A percentile compares a stretch with the other conserved stretches of the same genome.
Conservation (phyloP, 2,888 invertebrate genomes). For the Scaptomyza tumidula region DNA sequence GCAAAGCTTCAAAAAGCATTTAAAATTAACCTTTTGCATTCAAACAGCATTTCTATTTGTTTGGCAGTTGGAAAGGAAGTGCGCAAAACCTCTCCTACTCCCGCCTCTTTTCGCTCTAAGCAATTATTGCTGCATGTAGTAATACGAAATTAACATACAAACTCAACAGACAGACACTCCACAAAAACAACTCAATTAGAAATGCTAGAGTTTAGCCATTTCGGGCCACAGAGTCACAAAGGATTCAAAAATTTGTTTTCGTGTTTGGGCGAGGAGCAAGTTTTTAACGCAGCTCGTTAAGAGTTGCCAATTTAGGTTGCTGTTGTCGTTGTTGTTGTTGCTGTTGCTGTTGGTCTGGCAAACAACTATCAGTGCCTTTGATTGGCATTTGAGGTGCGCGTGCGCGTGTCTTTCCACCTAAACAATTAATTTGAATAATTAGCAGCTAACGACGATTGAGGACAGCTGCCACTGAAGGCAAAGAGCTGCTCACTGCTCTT, state of each 20-base stretch:
- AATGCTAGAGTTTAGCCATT: constrained; percentile 39
- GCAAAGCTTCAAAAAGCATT: constrained; percentile 33
- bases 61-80: constrained; percentile 60
- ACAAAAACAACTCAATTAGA: constrained; percentile 57
- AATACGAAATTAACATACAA: constrained; percentile 48
- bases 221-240: constrained; percentile 40
- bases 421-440: constrained; percentile 82
- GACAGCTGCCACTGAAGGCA: constrained; percentile 6
- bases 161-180: constrained; percentile 28
- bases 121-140: constrained; percentile 53
- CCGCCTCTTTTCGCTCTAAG: constrained; percentile 16
- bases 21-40: constrained; percentile 69
- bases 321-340: neutral
- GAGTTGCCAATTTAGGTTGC: constrained; percentile 20
- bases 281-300: constrained; percentile 51
- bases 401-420: constrained; percentile 72
- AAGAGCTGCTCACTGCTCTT: neutral
- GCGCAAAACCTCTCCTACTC: neutral
- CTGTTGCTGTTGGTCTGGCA: constrained; percentile 5
- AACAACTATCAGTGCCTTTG: constrained; percentile 50
- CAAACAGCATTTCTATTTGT: constrained; percentile 74
- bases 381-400: constrained; percentile 78
- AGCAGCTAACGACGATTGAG: constrained; percentile 71
- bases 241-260: constrained; percentile 12
- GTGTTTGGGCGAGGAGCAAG: constrained; percentile 18